phyloP scores from a whole-genome alignment of 1,140 invertebrate species.

The Scaptomyza montana region DNA sequence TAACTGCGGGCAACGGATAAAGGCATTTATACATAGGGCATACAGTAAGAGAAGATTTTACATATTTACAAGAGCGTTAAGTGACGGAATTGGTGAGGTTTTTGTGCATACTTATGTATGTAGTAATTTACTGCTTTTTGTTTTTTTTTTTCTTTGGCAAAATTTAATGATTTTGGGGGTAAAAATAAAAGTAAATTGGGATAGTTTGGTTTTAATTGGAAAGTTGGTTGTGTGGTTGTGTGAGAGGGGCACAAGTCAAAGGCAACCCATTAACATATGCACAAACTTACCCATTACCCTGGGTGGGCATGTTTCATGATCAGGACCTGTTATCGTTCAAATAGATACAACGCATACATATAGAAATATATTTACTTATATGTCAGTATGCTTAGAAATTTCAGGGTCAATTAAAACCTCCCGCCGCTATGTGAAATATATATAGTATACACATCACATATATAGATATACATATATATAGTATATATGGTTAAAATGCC shows the following conservation, averaged over 20 bases:
- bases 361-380: slow-evolving; percentile 50
- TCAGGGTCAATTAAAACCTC: slow-evolving; percentile 28
- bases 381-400: slow-evolving; percentile 42
- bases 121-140: slow-evolving; percentile 52
- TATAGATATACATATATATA: too few species aligned
- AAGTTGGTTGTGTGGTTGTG: neutral
- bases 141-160: neutral
- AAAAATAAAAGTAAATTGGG: slow-evolving; percentile 37
- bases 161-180: slow-evolving; percentile 12
- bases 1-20: slow-evolving; percentile 26
- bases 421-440: slow-evolving; percentile 41
- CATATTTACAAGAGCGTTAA: slow-evolving; percentile 42
- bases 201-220: slow-evolving; percentile 5
- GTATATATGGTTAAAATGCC: slow-evolving; percentile 36
- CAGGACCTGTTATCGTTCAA: slow-evolving; percentile 84
- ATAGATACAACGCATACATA: slow-evolving; percentile 70
- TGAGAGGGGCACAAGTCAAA: slow-evolving; percentile 18
- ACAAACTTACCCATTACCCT: slow-evolving; percentile 84
- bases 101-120: slow-evolving; percentile 58
- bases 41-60: slow-evolving; percentile 17
- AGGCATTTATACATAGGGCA: slow-evolving; percentile 24
- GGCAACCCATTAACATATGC: slow-evolving; percentile 49
- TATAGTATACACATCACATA: slow-evolving; percentile 14
- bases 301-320: slow-evolving; percentile 84
- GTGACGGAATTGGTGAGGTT: slow-evolving; percentile 16